Percentiles rank a stretch among this genome's conserved stretches.
These are phyloP conservation scores for Drosophila conformis DNA, from an alignment of 2,888 invertebrate species.

Conservation along the genomic window DNA sequence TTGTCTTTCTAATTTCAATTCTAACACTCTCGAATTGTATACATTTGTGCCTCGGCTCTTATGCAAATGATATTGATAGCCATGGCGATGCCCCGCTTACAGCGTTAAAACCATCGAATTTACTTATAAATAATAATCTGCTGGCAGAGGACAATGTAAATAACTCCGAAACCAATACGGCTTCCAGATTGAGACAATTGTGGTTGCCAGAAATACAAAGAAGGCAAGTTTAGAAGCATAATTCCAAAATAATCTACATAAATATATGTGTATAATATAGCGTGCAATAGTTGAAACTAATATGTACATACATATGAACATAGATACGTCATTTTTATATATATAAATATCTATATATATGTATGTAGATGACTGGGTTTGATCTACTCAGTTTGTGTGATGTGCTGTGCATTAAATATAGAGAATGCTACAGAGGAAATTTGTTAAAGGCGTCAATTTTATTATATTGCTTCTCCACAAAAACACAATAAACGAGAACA, in stretches of 20 bases:
- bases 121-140: constrained; percentile 22
- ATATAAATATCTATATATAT: background rate
- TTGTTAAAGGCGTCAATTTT: background rate
- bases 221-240: constrained; percentile 56
- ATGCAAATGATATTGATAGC: constrained; percentile 31
- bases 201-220: constrained; percentile 17
- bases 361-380: background rate
- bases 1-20: constrained; percentile 34
- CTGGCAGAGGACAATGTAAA: constrained; percentile 31
- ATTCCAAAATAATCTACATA: background rate
- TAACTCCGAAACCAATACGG: constrained; percentile 20
- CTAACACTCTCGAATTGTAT: constrained; percentile 38
- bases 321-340: constrained; percentile 1
- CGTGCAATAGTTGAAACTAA: background rate
- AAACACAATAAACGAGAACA: background rate
- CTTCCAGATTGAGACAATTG: constrained; percentile 13
- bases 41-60: constrained; percentile 21
- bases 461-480: background rate
- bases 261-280: background rate
- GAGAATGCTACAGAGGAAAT: background rate
- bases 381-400: background rate
- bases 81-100: constrained; percentile 22
- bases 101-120: constrained; percentile 25
- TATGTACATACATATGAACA: background rate
- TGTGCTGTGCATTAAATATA: background rate